These are phyloP conservation scores for Oreochromis aureus DNA, from an alignment of 2,113 vertebrate species.

Conservation along the genomic window DNA sequence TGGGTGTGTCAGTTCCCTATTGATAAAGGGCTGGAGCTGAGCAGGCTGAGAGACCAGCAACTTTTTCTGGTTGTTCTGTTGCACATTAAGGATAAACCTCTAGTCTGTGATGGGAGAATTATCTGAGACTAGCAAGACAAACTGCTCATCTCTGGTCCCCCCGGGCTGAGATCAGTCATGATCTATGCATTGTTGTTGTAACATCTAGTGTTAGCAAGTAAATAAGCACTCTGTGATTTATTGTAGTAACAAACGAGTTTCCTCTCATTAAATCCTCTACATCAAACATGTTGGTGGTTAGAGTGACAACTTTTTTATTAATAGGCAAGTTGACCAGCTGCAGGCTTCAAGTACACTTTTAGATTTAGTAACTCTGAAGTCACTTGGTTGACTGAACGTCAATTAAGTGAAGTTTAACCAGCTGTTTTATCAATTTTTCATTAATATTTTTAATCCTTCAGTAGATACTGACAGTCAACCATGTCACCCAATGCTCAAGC, in stretches of 20 bases:
- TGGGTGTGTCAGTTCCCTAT: not conserved
- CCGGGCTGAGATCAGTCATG: fast-evolving
- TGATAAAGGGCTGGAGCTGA: not conserved
- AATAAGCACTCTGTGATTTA: not conserved
- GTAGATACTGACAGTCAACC: not conserved
- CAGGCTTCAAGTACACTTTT: not conserved
- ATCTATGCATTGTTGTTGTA: not conserved
- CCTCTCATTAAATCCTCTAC: not conserved
- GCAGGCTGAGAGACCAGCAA: not conserved
- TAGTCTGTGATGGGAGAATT: not conserved
- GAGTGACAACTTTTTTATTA: not conserved
- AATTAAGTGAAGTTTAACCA: not conserved
- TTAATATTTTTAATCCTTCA: not conserved
- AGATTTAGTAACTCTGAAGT: not conserved
- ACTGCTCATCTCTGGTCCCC: not conserved
- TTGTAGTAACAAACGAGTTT: not conserved
- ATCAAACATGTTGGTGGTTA: not conserved
- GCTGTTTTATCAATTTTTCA: not conserved
- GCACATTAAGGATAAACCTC: not conserved
- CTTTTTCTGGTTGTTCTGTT: not conserved
- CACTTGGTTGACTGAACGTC: fast-evolving
- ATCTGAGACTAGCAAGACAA: not conserved
- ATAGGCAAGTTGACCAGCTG: not conserved
- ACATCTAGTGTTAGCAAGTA: no score
- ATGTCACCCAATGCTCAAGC: not conserved